phyloP scores from a whole-genome alignment of 2,113 vertebrate species.

The Syrmaticus mikado region DNA sequence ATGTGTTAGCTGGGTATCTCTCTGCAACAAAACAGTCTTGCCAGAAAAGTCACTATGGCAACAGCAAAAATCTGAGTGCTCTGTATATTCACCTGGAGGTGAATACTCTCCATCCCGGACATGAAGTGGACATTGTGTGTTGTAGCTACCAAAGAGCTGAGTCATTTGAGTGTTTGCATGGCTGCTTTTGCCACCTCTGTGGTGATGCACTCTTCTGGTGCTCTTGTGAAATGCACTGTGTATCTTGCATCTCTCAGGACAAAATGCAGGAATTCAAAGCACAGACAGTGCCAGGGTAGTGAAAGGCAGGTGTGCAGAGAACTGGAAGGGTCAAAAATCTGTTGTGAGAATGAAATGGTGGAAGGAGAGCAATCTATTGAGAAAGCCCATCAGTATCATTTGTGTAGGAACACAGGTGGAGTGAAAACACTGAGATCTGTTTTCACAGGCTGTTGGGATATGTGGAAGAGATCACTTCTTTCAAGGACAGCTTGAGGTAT shows the following conservation, averaged over 20 bases:
- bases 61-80: constrained; percentile 5
- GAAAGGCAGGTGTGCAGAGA: background rate
- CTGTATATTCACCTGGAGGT: background rate
- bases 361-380: background rate
- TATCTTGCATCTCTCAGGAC: background rate
- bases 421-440: background rate
- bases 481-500: background rate
- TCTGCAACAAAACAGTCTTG: background rate
- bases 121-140: background rate
- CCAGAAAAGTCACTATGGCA: constrained; percentile 56
- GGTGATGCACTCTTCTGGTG: background rate
- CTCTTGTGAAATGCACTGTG: background rate
- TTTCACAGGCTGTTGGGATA: background rate
- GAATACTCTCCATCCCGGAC: background rate
- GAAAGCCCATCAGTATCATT: background rate
- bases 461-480: background rate
- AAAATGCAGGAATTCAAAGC: background rate
- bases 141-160: constrained; percentile 5
- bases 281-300: background rate
- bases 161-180: background rate
- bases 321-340: background rate
- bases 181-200: background rate
- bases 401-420: background rate
- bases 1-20: background rate
- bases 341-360: background rate